A percentile compares a stretch with the other conserved stretches of the same genome.
Conservation (phyloP, 1,140 invertebrate species). For the Drosophila setifemur region DNA sequence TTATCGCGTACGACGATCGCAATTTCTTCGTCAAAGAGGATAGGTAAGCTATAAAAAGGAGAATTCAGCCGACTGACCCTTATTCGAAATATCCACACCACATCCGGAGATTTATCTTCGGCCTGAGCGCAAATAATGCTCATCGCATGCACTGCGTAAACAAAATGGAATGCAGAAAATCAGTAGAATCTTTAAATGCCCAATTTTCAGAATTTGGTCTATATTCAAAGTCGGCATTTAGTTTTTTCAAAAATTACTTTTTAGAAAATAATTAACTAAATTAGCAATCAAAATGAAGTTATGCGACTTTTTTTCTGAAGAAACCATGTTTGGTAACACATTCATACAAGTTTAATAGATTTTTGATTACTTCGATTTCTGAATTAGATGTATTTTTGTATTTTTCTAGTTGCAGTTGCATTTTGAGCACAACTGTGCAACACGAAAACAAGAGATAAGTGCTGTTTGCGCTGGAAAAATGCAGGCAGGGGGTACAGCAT, state of each 20-base stretch:
- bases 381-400: too few species aligned
- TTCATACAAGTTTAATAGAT: too few species aligned
- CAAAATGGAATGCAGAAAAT: neutral
- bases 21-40: slow-evolving; percentile 86
- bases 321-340: too few species aligned
- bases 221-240: too few species aligned
- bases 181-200: too few species aligned
- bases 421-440: slow-evolving; percentile 1
- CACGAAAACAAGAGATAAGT: slow-evolving; percentile 39
- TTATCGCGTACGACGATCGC: slow-evolving; percentile 92
- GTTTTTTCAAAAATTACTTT: too few species aligned
- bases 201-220: too few species aligned
- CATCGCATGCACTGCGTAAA: neutral
- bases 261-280: too few species aligned
- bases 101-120: slow-evolving; percentile 22
- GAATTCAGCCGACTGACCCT: neutral
- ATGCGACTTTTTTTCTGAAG: too few species aligned
- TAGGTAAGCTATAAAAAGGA: slow-evolving; percentile 49
- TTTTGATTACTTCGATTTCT: too few species aligned
- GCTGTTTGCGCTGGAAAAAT: slow-evolving; percentile 3
- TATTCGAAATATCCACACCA: neutral
- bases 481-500: slow-evolving; percentile 4
- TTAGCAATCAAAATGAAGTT: too few species aligned
- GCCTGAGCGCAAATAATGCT: neutral
- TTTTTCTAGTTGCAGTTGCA: neutral